phyloP scores from a whole-genome alignment of 2,113 vertebrate genomes.

The Campylomormyrus tamandua region DNA sequence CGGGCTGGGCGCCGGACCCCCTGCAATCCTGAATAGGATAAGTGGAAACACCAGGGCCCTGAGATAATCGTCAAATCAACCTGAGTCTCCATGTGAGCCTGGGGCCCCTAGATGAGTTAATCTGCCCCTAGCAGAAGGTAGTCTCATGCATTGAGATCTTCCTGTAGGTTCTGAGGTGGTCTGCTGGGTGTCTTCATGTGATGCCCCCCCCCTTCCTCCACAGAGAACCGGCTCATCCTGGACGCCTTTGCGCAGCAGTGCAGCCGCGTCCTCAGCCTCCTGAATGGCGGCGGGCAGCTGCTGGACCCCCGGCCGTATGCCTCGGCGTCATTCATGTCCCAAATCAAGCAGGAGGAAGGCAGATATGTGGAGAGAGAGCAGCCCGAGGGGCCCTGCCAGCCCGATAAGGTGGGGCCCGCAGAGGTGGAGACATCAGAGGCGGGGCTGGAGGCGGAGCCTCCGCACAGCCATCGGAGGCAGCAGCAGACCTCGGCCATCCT shows the following conservation, averaged over 20 bases:
- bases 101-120: background rate
- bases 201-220: conserved; percentile 22
- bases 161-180: too few species aligned
- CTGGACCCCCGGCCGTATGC: conserved; percentile 72
- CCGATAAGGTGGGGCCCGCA: conserved; percentile 61
- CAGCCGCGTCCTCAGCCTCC: conserved; percentile 90
- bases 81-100: background rate
- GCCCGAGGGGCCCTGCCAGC: conserved; percentile 62
- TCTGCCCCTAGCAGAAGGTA: background rate
- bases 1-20: background rate
- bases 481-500: conserved; percentile 90
- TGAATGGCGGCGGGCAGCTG: conserved; percentile 87
- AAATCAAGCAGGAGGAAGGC: conserved; percentile 81
- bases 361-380: conserved; percentile 54
- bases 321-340: conserved; percentile 68
- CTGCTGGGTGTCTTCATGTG: background rate
- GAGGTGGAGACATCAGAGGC: conserved; percentile 75
- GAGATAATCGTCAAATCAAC: background rate
- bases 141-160: background rate
- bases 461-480: conserved; percentile 78
- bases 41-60: background rate
- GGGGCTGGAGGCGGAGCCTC: conserved; percentile 72
- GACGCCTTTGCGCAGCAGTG: conserved; percentile 97
- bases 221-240: conserved; percentile 92
- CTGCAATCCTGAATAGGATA: background rate